Percentiles rank a stretch among this genome's conserved stretches.
phyloP scores from a whole-genome alignment of 23 tunicate species.

The Phallusia fumigata region DNA sequence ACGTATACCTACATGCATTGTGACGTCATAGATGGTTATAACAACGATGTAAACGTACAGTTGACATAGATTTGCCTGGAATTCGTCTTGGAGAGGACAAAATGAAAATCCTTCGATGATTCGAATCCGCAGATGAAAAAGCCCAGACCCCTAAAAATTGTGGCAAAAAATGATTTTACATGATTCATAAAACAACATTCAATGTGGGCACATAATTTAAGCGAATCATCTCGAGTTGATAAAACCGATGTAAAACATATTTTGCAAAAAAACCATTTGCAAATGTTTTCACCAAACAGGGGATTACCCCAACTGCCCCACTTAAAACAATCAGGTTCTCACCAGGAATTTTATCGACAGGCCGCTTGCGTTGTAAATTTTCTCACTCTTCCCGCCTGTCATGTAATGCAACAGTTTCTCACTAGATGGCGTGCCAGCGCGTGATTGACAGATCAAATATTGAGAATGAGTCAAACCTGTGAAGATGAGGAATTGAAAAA shows the following conservation, averaged over 20 bases:
- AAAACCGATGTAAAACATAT: too few species aligned
- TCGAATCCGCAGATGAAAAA: conserved; percentile 68
- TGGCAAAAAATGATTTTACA: too few species aligned
- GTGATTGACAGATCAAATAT: conserved; percentile 20
- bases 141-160: conserved; percentile 54
- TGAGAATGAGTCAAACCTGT: conserved; percentile 13
- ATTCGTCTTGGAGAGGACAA: conserved; percentile 64
- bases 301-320: background rate
- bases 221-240: too few species aligned
- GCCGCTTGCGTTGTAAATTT: conserved; percentile 35
- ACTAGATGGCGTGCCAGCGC: background rate
- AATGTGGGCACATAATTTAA: too few species aligned
- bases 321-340: background rate
- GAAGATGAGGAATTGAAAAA: too few species aligned
- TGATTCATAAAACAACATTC: too few species aligned
- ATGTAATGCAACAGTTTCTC: conserved; percentile 11
- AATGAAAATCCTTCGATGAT: conserved; percentile 48
- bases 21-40: background rate
- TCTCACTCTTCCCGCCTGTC: conserved; percentile 28
- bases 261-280: too few species aligned
- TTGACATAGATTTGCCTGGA: conserved; percentile 42
- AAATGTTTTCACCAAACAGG: background rate
- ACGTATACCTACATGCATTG: conserved; percentile 45
- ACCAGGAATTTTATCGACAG: conserved; percentile 42
- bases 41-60: background rate